Percentiles rank a stretch among this genome's conserved stretches.
Evolutionary conservation across 1,140 invertebrate genomes (phyloP).

Genomic region (Argopecten irradians): DNA sequence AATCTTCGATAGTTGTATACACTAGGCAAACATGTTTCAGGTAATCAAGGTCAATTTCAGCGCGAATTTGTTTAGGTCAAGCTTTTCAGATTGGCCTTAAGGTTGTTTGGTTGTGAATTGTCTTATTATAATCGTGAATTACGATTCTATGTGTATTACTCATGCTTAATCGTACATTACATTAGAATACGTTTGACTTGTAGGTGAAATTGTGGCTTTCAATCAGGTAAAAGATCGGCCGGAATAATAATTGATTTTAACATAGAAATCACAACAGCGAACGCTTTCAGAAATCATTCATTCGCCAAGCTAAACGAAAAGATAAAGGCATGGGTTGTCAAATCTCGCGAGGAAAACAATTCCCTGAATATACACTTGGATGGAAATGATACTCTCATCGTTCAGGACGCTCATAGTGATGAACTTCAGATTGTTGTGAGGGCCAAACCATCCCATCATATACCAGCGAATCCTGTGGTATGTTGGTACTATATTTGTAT

Average conservation of each 20-base stretch:
- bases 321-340: neutral
- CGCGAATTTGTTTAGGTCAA: too few species aligned
- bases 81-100: too few species aligned
- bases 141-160: too few species aligned
- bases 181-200: too few species aligned
- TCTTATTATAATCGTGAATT: too few species aligned
- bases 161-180: too few species aligned
- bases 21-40: too few species aligned
- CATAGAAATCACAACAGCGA: neutral
- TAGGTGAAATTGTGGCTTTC: neutral
- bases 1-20: too few species aligned
- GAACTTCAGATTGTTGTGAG: neutral
- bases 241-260: slow-evolving; percentile 23
- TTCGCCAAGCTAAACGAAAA: neutral
- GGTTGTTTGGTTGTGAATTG: too few species aligned
- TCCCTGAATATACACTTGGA: neutral
- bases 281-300: neutral
- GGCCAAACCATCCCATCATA: neutral
- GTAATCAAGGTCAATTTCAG: too few species aligned
- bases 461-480: neutral
- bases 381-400: neutral
- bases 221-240: slow-evolving; percentile 16
- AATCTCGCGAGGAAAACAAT: neutral
- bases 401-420: neutral
- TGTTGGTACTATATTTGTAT: too few species aligned